These are phyloP conservation scores for Drosophila kanapiae DNA, from an alignment of 1,140 invertebrate species.

Conservation along the genomic window DNA sequence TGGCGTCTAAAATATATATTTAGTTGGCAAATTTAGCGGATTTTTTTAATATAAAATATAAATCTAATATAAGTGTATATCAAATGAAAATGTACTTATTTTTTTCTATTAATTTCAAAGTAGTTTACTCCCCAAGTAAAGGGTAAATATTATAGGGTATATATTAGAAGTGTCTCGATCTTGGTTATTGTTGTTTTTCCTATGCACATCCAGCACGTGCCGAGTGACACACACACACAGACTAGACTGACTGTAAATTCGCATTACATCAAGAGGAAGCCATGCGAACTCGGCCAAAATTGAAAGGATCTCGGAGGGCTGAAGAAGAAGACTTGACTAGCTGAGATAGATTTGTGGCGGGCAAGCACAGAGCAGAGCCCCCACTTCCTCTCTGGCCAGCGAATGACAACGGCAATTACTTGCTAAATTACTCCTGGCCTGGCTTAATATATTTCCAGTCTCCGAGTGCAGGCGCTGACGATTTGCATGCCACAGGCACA, in stretches of 20 bases:
- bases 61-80: neutral
- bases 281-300: conserved; percentile 10
- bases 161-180: neutral
- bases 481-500: conserved; percentile 13
- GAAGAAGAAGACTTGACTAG: conserved; percentile 6
- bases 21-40: neutral
- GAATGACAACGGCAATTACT: conserved; percentile 29
- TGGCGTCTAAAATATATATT: neutral
- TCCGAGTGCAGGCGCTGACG: neutral
- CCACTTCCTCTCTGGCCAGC: neutral
- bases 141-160: neutral
- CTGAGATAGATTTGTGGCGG: neutral
- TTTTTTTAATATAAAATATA: neutral
- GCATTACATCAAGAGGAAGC: conserved; percentile 42
- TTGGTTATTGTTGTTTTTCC: neutral
- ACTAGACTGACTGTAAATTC: neutral
- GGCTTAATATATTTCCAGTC: conserved; percentile 14
- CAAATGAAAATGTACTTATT: neutral
- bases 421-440: conserved; percentile 14
- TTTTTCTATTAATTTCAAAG: accelerated
- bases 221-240: conserved; percentile 24
- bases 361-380: neutral
- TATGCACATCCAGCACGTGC: conserved; percentile 48
- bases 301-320: conserved; percentile 10
- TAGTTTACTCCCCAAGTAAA: neutral